A percentile compares a stretch with the other conserved stretches of the same genome.
phyloP scores from a whole-genome alignment of 2,113 vertebrate genomes.

The Platichthys stellatus region DNA sequence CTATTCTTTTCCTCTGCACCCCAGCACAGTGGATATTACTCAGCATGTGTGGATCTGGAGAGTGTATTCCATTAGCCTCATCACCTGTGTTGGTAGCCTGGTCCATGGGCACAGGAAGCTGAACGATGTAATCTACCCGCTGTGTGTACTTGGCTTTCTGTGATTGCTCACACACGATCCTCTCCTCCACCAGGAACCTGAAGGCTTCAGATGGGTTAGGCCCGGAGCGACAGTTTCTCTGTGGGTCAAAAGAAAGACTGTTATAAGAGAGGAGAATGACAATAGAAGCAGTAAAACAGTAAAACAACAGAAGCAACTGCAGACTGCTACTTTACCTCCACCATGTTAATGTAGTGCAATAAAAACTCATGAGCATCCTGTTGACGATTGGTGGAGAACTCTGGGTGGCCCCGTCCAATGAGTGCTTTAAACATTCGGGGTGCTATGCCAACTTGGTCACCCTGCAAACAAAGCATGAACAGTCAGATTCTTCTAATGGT shows the following conservation, averaged over 20 bases:
- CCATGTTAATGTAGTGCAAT: slow-evolving; percentile 99
- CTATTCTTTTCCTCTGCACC: neutral
- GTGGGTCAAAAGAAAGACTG: slow-evolving; percentile 12
- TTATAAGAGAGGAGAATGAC: neutral
- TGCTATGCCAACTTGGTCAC: slow-evolving; percentile 93
- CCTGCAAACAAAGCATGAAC: slow-evolving; percentile 77
- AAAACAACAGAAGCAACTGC: neutral
- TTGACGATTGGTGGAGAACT: slow-evolving; percentile 98
- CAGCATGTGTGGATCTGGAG: neutral
- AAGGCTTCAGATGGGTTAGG: slow-evolving; percentile 97
- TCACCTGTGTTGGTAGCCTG: slow-evolving; percentile 96
- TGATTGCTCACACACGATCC: slow-evolving; percentile 96
- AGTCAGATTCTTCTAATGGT: neutral
- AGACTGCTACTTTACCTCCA: slow-evolving; percentile 87
- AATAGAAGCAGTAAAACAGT: neutral
- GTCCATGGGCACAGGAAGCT: slow-evolving; percentile 97
- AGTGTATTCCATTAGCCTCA: neutral
- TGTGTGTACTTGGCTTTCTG: slow-evolving; percentile 98
- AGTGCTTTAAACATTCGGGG: slow-evolving; percentile 98
- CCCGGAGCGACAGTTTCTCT: slow-evolving; percentile 97
- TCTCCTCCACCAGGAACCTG: slow-evolving; percentile 96
- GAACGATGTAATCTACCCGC: slow-evolving; percentile 96
- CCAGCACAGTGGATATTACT: neutral
- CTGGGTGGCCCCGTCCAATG: slow-evolving; percentile 94
- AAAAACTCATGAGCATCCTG: slow-evolving; percentile 99